Percentiles rank a stretch among this genome's conserved stretches.
phyloP scores from a whole-genome alignment of 92 coral and sea anemone species.

The Zoanthus gigantus region DNA sequence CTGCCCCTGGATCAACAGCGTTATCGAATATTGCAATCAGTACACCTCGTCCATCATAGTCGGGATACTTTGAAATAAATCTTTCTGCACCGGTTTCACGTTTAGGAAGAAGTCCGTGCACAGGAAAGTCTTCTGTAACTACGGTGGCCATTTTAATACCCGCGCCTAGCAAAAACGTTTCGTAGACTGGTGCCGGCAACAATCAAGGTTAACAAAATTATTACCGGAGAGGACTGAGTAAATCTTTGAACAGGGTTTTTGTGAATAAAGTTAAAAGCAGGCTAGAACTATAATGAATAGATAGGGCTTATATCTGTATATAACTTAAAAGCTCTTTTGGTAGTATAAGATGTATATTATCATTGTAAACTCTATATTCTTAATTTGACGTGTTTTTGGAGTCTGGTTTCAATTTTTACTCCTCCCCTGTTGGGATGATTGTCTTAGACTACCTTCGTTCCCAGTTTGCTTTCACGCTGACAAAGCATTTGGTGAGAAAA shows the following conservation, averaged over 20 bases:
- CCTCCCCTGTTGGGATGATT: neutral
- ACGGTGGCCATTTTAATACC: constrained; percentile 82
- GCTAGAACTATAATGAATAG: neutral
- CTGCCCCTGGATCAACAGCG: constrained; percentile 97
- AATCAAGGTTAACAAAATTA: neutral
- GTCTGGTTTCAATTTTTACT: neutral
- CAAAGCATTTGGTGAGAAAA: neutral
- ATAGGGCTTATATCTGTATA: neutral
- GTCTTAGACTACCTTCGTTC: neutral
- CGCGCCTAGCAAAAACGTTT: neutral
- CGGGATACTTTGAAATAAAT: constrained; percentile 84
- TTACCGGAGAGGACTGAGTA: constrained; percentile 4
- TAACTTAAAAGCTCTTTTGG: neutral
- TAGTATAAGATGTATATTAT: neutral
- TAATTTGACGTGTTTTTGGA: neutral
- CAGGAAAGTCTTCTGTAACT: constrained; percentile 82
- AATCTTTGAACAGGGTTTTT: neutral
- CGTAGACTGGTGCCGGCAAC: constrained; percentile 1
- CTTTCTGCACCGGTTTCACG: constrained; percentile 97
- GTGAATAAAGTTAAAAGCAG: neutral
- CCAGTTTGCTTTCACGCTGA: neutral
- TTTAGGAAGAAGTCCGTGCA: constrained; percentile 93
- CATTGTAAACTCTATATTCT: neutral
- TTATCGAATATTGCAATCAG: constrained; percentile 96
- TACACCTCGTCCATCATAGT: constrained; percentile 92